Conservation (phyloP, 2,888 invertebrate species). For the Dicranocentrus wangi region DNA sequence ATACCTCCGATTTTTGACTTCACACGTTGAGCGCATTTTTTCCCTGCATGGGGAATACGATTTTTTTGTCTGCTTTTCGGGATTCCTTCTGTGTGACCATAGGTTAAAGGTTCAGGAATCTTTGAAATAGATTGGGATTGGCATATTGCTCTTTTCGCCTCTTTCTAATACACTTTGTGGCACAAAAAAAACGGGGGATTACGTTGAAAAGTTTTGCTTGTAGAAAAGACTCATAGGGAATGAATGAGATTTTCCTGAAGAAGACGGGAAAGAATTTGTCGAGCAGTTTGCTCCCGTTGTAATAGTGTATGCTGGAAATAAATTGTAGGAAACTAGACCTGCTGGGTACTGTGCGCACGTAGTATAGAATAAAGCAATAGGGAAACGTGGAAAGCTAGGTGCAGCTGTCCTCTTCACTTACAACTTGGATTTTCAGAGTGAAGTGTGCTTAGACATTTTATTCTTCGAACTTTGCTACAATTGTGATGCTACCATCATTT, state of each 20-base stretch:
- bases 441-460: constrained; percentile 70
- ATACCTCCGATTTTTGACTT: constrained; percentile 25
- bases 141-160: constrained; percentile 45
- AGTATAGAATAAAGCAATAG: constrained; percentile 5
- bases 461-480: constrained; percentile 63
- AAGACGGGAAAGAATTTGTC: constrained; percentile 16
- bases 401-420: constrained; percentile 70
- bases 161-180: constrained; percentile 19
- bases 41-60: constrained; percentile 1
- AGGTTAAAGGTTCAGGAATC: constrained; percentile 39
- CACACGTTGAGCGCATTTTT: constrained; percentile 38
- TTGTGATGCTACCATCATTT: constrained; percentile 63
- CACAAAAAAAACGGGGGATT: constrained; percentile 32
- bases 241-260: constrained; percentile 25
- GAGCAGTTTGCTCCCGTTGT: neutral
- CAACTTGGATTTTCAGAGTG: constrained; percentile 54
- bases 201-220: constrained; percentile 26
- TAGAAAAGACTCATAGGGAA: neutral
- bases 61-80: neutral
- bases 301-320: constrained; percentile 8
- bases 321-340: constrained; percentile 13
- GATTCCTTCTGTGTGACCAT: constrained; percentile 14
- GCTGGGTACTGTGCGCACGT: neutral
- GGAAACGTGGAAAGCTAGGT: constrained; percentile 11
- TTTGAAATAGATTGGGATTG: constrained; percentile 48